Conservation (phyloP, 2,113 vertebrate species). For the Sphyrna mokarran region DNA sequence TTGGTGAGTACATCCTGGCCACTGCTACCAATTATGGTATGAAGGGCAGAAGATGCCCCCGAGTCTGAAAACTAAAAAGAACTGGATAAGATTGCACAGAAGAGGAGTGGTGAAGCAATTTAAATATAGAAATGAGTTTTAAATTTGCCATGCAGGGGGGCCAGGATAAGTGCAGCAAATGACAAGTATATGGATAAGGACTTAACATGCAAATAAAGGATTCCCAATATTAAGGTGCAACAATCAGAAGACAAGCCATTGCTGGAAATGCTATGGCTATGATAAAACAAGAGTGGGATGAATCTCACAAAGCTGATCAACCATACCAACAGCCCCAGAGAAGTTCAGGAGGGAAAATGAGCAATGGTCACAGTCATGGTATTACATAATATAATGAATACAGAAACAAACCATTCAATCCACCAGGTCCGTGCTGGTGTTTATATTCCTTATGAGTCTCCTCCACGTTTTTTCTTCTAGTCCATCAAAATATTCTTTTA, state of each 20-base stretch:
- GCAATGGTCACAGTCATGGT: too few relatives aligned
- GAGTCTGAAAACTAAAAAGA: not conserved
- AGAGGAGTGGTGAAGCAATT: not conserved
- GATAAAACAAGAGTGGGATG: not conserved
- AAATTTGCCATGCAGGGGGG: not conserved
- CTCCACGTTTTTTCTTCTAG: too few relatives aligned
- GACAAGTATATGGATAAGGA: not conserved
- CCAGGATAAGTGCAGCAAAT: not conserved
- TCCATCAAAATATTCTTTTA: too few relatives aligned
- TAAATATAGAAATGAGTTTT: not conserved
- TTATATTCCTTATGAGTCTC: too few relatives aligned
- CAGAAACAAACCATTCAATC: too few relatives aligned
- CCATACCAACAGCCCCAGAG: not conserved
- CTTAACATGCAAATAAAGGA: not conserved
- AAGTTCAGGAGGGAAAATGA: not conserved
- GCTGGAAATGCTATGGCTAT: not conserved
- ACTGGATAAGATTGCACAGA: not conserved
- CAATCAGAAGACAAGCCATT: not conserved
- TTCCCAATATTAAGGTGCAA: not conserved
- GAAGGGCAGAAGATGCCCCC: not conserved
- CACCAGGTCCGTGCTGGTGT: too few relatives aligned
- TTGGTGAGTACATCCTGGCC: too few relatives aligned
- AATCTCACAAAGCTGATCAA: not conserved
- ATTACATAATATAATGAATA: too few relatives aligned
- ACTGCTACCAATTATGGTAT: not conserved